Percentiles rank a stretch among this genome's conserved stretches.
These are phyloP conservation scores for Lottia scabra DNA, from an alignment of 2,888 invertebrate species.

Conservation along the genomic window DNA sequence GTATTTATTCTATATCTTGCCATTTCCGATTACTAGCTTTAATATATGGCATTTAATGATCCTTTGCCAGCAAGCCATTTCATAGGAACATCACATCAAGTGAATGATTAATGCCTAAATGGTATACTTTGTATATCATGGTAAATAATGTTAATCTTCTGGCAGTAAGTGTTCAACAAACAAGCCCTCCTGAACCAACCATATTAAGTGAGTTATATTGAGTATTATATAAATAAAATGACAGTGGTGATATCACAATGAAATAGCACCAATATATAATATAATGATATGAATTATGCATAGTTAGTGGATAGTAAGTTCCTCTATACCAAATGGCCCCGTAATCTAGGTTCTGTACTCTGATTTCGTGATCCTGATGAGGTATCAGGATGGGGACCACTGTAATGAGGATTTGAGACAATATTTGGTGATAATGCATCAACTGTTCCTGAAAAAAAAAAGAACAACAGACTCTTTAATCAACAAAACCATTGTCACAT, in stretches of 20 bases:
- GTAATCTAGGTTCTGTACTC: neutral
- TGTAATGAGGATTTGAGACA: conserved; percentile 53
- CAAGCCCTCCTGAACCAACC: too few relatives aligned
- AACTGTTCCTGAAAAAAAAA: conserved; percentile 41
- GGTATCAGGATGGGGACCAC: conserved; percentile 39
- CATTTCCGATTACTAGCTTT: too few relatives aligned
- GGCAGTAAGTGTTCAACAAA: too few relatives aligned
- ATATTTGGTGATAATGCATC: conserved; percentile 49
- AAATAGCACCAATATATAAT: conserved; percentile 2
- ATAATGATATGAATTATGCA: neutral
- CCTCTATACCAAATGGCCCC: neutral
- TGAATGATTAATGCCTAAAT: too few relatives aligned
- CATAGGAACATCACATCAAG: too few relatives aligned
- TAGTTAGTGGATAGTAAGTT: neutral
- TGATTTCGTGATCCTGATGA: neutral
- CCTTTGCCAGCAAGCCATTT: too few relatives aligned
- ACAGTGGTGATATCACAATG: neutral
- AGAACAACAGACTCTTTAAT: neutral
- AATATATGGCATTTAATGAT: too few relatives aligned
- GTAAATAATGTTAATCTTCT: too few relatives aligned
- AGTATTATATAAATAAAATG: neutral
- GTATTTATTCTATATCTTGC: too few relatives aligned
- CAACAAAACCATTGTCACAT: too few relatives aligned
- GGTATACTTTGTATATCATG: too few relatives aligned
- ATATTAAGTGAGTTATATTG: too few relatives aligned